phyloP scores from a whole-genome alignment of 1,140 invertebrate species.

The Hormaphis cornu region DNA sequence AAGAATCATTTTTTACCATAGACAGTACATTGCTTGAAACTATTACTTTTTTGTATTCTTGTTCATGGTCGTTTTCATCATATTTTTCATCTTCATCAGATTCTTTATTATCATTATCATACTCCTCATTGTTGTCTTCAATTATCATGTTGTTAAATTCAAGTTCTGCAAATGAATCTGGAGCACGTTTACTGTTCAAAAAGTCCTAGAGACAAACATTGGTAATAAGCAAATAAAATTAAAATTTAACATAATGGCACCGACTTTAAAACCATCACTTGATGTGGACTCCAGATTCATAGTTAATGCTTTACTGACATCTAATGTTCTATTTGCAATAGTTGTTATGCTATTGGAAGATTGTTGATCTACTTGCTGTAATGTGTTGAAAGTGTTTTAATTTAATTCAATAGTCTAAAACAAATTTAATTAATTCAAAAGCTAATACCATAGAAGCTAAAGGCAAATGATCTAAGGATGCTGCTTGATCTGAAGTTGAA shows the following conservation, averaged over 20 bases:
- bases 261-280: conserved; percentile 61
- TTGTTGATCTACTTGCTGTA: conserved; percentile 72
- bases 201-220: conserved; percentile 60
- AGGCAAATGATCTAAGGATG: conserved; percentile 81
- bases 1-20: conserved; percentile 34
- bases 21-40: conserved; percentile 65
- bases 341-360: conserved; percentile 68
- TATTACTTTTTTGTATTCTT: conserved; percentile 84
- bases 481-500: conserved; percentile 86
- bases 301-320: conserved; percentile 54
- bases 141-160: conserved; percentile 83
- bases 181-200: conserved; percentile 78
- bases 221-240: neutral
- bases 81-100: conserved; percentile 82
- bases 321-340: conserved; percentile 26
- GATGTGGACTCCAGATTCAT: conserved; percentile 89
- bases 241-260: conserved; percentile 10
- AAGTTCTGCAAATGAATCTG: conserved; percentile 80
- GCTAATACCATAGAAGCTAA: conserved; percentile 63
- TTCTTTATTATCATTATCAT: no score
- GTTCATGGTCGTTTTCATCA: conserved; percentile 91
- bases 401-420: neutral
- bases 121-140: no score
- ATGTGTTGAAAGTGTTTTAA: conserved; percentile 3
- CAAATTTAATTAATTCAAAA: neutral